Evolutionary conservation across 1,140 invertebrate species (phyloP), one percentile per base, ranked within the genome.

Genomic region (Brachionus rubens): DNA sequence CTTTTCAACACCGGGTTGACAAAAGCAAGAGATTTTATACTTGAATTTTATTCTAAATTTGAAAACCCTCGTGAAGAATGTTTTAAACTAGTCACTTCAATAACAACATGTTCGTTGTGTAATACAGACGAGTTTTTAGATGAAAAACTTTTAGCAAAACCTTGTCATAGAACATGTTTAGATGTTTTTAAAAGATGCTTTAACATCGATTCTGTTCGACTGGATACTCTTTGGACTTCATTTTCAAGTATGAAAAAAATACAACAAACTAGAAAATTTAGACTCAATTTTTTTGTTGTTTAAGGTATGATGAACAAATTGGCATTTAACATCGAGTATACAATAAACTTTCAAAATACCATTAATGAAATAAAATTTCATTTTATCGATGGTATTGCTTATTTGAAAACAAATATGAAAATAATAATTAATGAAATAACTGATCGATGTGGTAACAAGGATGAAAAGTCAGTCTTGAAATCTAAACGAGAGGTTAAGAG

Each of bases 1-100:
- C 21, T 65, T 41, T 65, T 65, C 43, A 65, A 41, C 43, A 65
- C 7, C 1, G 59, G 59, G 3, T 36, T 65, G 19, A 65, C 59
- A 7, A 65, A 40, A 43, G 40, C 40, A n/a, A 65, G 59, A 43
- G 59, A 65, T 43, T 14, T 65, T 43, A 7, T 43, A 24, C 19
- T 65, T 24, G 59, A 65, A 36, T 43, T 65, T 14, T n/a, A 24
- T 21, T 30, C 19, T 4, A 65, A 43, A 65, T 46, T 65, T 24
- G 59, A 65, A 65, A 65, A 65, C 28, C 59, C 59, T 1, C 24
- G n/a, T 26, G 41, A n/a, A 65, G 59, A 65, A 43, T 65, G 59
- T 24, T 12, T 43, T 14, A 41, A 43, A 24, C 3, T 65, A 19
- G 5, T 65, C 10, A 65, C 59, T 10, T 40, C 10, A 24, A 65